A percentile compares a stretch with the other conserved stretches of the same genome.
phyloP scores from a whole-genome alignment of 2,888 invertebrate genomes.

The Phalera bucephala region DNA sequence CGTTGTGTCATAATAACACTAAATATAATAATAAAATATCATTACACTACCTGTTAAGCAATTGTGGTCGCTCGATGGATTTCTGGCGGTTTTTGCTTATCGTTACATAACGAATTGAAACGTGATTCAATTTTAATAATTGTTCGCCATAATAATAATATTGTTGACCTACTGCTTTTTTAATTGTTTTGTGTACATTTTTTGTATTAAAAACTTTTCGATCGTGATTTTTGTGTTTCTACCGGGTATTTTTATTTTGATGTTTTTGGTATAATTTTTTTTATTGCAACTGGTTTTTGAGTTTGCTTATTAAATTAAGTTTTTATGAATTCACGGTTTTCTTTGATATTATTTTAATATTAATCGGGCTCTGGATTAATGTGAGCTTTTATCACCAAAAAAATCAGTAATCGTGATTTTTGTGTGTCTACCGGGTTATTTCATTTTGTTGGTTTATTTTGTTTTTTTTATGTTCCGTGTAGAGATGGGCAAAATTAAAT shows the following conservation, averaged over 20 bases:
- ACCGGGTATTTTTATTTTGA: too few species aligned
- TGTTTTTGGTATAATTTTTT: too few species aligned
- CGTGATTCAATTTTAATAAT: conserved; percentile 33
- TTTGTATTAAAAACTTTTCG: not conserved
- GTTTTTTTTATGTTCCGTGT: too few species aligned
- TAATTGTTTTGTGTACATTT: not conserved
- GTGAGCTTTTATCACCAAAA: too few species aligned
- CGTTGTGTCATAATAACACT: conserved; percentile 1
- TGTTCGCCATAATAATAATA: conserved; percentile 3
- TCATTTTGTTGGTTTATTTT: too few species aligned
- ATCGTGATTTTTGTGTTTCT: not conserved
- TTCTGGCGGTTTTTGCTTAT: conserved; percentile 2
- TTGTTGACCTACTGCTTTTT: conserved; percentile 1
- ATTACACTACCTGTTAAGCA: conserved; percentile 7
- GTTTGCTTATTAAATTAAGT: too few species aligned
- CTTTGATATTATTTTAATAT: too few species aligned
- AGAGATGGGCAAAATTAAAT: too few species aligned
- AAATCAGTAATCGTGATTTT: too few species aligned
- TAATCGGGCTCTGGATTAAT: too few species aligned
- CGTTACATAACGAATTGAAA: conserved; percentile 19
- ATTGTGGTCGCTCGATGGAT: conserved; percentile 1
- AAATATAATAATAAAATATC: not conserved
- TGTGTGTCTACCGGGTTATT: too few species aligned
- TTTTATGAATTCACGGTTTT: too few species aligned
- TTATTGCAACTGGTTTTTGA: conserved; percentile 6